Evolutionary conservation across 2,797 vertebrate species (phyloP).

Genomic region (Protosalanx chinensis): DNA sequence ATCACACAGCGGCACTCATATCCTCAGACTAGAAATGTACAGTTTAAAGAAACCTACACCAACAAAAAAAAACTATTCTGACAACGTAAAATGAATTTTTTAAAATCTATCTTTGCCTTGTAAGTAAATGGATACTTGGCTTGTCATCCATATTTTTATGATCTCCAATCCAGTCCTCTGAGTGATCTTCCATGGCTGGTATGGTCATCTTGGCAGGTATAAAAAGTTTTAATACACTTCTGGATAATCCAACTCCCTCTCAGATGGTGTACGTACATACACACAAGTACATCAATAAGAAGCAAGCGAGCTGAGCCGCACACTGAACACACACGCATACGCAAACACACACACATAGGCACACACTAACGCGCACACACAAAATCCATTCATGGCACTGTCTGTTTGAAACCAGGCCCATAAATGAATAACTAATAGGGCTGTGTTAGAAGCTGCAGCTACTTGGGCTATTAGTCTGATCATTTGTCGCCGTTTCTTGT

Average conservation of each 20-base stretch:
- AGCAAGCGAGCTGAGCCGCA: neutral
- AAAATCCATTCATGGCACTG: conserved; percentile 23
- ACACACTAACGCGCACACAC: conserved; percentile 23
- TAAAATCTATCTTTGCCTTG: neutral
- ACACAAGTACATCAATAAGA: conserved; percentile 2
- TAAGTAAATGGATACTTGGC: neutral
- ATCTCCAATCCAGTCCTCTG: neutral
- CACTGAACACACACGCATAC: conserved; percentile 2
- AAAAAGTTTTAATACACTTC: conserved; percentile 9
- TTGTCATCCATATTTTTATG: neutral
- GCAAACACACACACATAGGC: conserved; percentile 8
- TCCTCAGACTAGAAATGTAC: too few relatives aligned
- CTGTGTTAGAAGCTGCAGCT: conserved; percentile 17
- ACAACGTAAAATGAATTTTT: neutral
- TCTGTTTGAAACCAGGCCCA: conserved; percentile 19
- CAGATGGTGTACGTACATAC: conserved; percentile 10
- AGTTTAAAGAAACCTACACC: neutral
- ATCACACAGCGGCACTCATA: too few relatives aligned
- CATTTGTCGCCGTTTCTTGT: conserved; percentile 37
- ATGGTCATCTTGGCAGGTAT: conserved; percentile 1
- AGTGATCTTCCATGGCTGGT: neutral
- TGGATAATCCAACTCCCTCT: conserved; percentile 9
- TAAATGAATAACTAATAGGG: conserved; percentile 31
- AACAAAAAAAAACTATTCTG: neutral
- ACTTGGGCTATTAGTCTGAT: conserved; percentile 36